phyloP scores from a whole-genome alignment of 2,113 vertebrate species.

The Echinops telfairi region DNA sequence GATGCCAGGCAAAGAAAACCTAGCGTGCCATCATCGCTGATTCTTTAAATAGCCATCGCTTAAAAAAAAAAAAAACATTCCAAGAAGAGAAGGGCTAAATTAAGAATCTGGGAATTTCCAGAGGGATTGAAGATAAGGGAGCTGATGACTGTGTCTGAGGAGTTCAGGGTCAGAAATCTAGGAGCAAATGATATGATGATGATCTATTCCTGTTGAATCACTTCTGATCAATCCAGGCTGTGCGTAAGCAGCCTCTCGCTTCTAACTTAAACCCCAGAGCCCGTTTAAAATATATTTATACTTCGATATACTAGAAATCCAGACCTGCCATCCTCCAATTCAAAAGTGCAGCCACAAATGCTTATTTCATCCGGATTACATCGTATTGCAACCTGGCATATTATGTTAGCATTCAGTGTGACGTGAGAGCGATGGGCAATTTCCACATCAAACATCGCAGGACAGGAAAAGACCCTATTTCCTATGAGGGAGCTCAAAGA shows the following conservation, averaged over 20 bases:
- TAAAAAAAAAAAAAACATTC: background rate
- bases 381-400: background rate
- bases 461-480: background rate
- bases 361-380: background rate
- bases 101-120: background rate
- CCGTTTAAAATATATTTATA: background rate
- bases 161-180: background rate
- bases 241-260: background rate
- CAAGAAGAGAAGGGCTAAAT: background rate
- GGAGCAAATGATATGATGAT: fast-evolving
- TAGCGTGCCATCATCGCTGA: background rate
- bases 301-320: no score
- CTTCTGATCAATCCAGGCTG: background rate
- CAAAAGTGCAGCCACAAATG: fast-evolving
- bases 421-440: background rate
- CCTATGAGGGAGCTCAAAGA: background rate
- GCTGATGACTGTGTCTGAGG: fast-evolving
- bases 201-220: fast-evolving
- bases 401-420: background rate
- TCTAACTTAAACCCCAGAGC: conserved; percentile 54
- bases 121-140: background rate
- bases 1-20: background rate
- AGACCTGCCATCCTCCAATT: background rate
- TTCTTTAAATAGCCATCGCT: background rate
- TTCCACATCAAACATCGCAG: conserved; percentile 31